Conservation (phyloP, 2,888 invertebrate species). For the Tupiocoris notatus region DNA sequence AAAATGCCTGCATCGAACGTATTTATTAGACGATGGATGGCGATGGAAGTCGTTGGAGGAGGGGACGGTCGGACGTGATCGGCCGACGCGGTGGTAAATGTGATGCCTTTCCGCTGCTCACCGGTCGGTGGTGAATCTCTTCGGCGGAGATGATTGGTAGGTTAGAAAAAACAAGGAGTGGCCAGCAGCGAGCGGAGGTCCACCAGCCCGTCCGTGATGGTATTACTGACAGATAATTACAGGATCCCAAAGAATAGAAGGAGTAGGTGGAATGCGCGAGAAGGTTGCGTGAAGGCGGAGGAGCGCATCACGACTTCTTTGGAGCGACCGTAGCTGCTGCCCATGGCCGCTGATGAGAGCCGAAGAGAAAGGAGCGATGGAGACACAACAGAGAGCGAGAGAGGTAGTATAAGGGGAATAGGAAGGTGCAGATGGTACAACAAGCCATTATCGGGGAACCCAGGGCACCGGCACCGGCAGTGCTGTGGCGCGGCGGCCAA, state of each 20-base stretch:
- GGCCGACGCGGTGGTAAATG: not conserved
- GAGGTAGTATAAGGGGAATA: constrained; percentile 4
- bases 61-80: constrained; percentile 22
- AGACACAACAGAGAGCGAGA: too few relatives aligned
- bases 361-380: not conserved
- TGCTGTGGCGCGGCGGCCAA: not conserved
- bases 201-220: constrained; percentile 33
- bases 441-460: constrained; percentile 33
- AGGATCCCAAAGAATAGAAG: not conserved
- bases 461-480: constrained; percentile 31
- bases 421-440: constrained; percentile 18
- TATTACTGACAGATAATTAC: constrained; percentile 40
- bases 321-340: not conserved
- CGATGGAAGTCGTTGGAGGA: constrained; percentile 31
- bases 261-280: not conserved
- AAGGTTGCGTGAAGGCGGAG: constrained; percentile 9
- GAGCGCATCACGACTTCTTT: constrained; percentile 18
- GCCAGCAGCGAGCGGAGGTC: not conserved
- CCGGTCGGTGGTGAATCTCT: not conserved
- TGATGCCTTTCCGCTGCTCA: not conserved
- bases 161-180: constrained; percentile 37
- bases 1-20: not conserved
- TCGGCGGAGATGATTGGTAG: constrained; percentile 33
- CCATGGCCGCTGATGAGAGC: not conserved
- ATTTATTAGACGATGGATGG: not conserved